phyloP scores from a whole-genome alignment of 2,888 invertebrate genomes.

The Synergus umbraculus region DNA sequence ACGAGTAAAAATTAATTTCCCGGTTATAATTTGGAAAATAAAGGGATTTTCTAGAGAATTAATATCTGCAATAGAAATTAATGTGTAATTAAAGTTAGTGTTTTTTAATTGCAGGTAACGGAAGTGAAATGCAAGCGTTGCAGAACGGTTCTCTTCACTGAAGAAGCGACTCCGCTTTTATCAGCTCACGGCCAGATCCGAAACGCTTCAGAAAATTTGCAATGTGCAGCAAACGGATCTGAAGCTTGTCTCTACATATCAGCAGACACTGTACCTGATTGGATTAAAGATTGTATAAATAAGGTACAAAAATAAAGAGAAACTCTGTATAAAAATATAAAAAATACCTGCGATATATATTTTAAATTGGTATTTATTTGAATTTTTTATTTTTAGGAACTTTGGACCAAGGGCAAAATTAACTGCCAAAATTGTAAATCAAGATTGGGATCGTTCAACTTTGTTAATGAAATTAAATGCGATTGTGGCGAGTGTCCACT shows the following conservation, averaged over 20 bases:
- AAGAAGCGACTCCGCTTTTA: constrained; percentile 62
- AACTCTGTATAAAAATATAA: background rate
- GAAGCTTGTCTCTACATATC: constrained; percentile 63
- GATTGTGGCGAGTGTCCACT: constrained; percentile 62
- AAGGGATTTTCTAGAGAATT: too few species aligned
- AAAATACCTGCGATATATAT: background rate
- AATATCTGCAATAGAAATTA: background rate
- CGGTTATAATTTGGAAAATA: too few species aligned
- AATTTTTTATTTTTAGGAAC: constrained; percentile 57
- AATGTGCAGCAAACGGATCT: constrained; percentile 60
- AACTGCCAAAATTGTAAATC: constrained; percentile 63
- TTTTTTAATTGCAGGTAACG: constrained; percentile 56
- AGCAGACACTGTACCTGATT: constrained; percentile 63
- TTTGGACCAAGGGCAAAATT: constrained; percentile 65
- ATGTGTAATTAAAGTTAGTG: background rate
- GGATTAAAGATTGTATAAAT: constrained; percentile 61
- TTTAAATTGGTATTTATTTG: background rate
- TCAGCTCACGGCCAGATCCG: constrained; percentile 61
- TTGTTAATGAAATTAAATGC: constrained; percentile 61
- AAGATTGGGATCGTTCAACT: constrained; percentile 64
- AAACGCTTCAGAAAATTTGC: constrained; percentile 54
- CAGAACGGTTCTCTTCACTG: constrained; percentile 61
- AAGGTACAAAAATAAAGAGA: constrained; percentile 47
- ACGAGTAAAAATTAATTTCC: too few species aligned
- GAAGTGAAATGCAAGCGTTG: constrained; percentile 65